Base-by-base conservation (phyloP, 2,797 vertebrate species). In the Acrossocheilus fasciatus region DNA sequence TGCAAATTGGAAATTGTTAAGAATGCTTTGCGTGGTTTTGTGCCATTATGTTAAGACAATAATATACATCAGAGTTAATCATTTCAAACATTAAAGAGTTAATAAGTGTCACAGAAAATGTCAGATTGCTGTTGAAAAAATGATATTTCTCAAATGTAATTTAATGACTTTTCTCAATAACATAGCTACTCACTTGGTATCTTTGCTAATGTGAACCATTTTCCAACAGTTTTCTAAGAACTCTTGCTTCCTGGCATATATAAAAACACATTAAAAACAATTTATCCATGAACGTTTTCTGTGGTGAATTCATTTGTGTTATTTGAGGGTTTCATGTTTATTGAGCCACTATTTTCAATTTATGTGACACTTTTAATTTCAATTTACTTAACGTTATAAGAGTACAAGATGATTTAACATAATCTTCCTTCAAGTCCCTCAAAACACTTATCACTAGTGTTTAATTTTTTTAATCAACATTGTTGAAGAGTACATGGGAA, bases 31-130 rank as follows among this genome's bases (percentile, higher is more conserved):
- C 9, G 4, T 68, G 14, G 15, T 52, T 77, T 41, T 20, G 23
- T 77, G 36, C n/a, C 47, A 77, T 84, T 45, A 17, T 82, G 81
- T 18, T 73, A 43, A 14, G 23, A 39, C 20, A 26, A 70, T 70
- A 39, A 70, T 45, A 10, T 15, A 30, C 57, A 41, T 64, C 8
- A 26, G 77, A 20, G 4, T 80, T 64, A 34, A 45, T 8, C 20
- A 45, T 10, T 52, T 69, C 7, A 69, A 81, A 39, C 18, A 41
- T 78, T 8, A 70, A 68, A 43, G 6, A 26, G 14, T 70, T 82
- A 23, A 43, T 64, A 66, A 52, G 20, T 23, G 20, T 34, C 50
- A 54, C 20, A 59, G 36, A 82, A 39, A 10, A n/a, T 70, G 23
- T 39, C 64, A 54, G 45, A 70, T 18, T 26, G 23, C 39, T 45